phyloP scores from a whole-genome alignment of 2,113 vertebrate genomes.

The Chloropsis cyanopogon region DNA sequence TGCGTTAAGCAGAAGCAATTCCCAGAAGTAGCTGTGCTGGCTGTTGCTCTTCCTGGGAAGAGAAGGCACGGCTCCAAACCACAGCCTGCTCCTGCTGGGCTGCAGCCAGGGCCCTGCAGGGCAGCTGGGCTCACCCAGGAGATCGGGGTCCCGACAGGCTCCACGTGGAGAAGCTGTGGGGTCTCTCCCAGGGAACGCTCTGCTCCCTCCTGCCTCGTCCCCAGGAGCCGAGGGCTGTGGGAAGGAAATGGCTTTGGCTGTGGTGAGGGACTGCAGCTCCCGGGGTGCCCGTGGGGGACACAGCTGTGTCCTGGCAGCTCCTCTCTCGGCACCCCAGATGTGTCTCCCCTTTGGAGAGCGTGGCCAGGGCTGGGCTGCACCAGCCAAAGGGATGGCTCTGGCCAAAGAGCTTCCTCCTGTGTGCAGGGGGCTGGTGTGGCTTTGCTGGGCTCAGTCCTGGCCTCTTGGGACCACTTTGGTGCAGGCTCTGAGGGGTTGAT shows the following conservation, averaged over 20 bases:
- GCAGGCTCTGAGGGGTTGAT: neutral
- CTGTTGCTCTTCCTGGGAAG: neutral
- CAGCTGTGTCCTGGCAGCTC: neutral
- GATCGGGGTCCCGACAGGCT: accelerated
- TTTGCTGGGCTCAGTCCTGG: neutral
- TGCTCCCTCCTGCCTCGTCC: neutral
- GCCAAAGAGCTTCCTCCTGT: neutral
- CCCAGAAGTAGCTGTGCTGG: neutral
- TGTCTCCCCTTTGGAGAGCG: accelerated
- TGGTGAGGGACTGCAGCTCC: neutral
- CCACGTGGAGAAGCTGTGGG: accelerated
- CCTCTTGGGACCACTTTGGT: neutral
- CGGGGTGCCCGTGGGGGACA: accelerated
- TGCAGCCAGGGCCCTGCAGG: accelerated
- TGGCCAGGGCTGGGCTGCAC: accelerated
- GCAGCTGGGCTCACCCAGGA: accelerated
- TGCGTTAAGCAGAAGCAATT: neutral
- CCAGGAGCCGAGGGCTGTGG: neutral
- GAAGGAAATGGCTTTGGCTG: neutral
- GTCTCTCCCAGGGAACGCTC: neutral
- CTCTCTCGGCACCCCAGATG: neutral
- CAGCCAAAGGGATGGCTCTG: neutral
- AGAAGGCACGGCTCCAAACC: neutral
- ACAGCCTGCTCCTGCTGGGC: neutral
- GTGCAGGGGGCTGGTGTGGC: accelerated